Base-by-base conservation (phyloP, 2,888 invertebrate species). In the Drosophila nr. perissopoda region DNA sequence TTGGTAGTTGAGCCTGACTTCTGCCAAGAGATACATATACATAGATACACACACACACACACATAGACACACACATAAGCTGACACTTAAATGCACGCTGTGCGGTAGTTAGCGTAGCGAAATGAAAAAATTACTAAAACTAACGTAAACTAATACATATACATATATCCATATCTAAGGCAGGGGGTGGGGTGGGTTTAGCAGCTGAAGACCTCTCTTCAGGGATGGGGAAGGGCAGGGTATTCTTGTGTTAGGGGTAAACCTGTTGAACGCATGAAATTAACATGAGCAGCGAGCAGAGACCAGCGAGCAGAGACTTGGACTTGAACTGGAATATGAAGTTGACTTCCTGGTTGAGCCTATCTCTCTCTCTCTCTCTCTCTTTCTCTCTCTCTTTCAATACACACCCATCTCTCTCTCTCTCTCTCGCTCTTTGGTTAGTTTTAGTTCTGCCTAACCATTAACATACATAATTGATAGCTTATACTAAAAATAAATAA, bases 241-340 rank as follows among this genome's bases (percentile, higher is more conserved):
- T 10, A 29, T 46, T 51, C n/a, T 10, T 54, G 34, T 54, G 34
- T 34, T 53, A 10, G 65, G 54, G 53, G 33, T 34, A 82, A 88
- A 87, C 86, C 88, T 84, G 87, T 87, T 87, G 81, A 81, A 86
- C 86, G 86, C 83, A 82, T 82, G 84, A 86, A 84, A 86, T 87
- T 88, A 86, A 77, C 81, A 82, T 83, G 82, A 46, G n/a, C 36
- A 48, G 61, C 54, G 53, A 65, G 38, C 21, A 46, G 46, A 7
- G 77, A 79, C 53, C 63, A 60, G 52, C 58, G 65, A 48, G n/a
- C 34, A 53, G 59, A 54, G 52, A 63, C 74, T 76, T 46, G 46
- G 46, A 54, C 53, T 54, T 70, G 61, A 66, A 74, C 82, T 76
- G 63, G 77, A 46, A 63, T 74, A 51, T 54, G 74, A 25, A 38